Conservation (phyloP, 2,113 vertebrate species). For the Serinus canaria region DNA sequence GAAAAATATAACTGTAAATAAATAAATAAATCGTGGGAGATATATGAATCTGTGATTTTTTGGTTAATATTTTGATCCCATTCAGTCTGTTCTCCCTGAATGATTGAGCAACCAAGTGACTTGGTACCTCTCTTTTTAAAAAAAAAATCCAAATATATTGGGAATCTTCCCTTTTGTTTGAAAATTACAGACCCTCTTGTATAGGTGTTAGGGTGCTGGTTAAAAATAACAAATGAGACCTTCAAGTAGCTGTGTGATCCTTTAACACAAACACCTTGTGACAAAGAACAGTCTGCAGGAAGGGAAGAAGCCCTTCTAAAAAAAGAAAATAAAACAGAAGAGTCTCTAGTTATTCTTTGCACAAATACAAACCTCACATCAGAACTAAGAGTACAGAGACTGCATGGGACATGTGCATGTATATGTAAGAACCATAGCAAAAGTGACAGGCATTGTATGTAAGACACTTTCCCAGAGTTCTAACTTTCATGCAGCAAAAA, state of each 20-base stretch:
- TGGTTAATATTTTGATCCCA: neutral
- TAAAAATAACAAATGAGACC: neutral
- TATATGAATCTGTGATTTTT: neutral
- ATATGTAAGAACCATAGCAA: neutral
- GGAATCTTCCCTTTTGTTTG: neutral
- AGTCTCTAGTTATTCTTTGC: neutral
- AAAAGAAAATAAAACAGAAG: neutral
- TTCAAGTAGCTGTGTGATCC: neutral
- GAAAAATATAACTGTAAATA: neutral
- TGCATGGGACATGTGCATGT: fast-evolving
- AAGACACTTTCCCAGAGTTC: neutral
- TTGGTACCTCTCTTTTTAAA: neutral
- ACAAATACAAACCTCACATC: neutral
- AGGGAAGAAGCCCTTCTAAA: neutral
- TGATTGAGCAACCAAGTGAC: neutral
- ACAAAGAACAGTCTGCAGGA: neutral
- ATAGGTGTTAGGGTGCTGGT: neutral
- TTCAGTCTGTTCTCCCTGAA: neutral
- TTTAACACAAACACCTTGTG: neutral
- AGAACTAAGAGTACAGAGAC: too few relatives aligned
- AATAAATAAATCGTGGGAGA: neutral
- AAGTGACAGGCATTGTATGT: neutral
- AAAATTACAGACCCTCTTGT: neutral
- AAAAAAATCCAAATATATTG: neutral
- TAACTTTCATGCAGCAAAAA: neutral